A percentile compares a stretch with the other conserved stretches of the same genome.
phyloP scores from a whole-genome alignment of 1,140 invertebrate genomes.

The Polyergus mexicanus region DNA sequence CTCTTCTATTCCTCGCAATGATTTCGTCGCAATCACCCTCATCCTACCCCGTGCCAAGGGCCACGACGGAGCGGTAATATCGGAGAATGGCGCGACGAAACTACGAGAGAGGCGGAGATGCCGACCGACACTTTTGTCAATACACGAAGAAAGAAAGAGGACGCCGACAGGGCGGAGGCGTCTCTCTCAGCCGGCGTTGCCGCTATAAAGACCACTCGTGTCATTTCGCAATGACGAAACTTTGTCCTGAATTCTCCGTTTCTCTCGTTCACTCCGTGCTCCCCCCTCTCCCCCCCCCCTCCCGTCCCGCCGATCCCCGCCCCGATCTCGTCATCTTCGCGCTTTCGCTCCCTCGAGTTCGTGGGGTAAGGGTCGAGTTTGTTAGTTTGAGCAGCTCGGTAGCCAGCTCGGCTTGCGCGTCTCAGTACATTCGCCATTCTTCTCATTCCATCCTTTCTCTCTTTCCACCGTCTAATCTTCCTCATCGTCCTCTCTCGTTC shows the following conservation, averaged over 20 bases:
- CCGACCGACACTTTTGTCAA: slow-evolving; percentile 86
- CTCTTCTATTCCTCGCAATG: slow-evolving; percentile 85
- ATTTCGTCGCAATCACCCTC: slow-evolving; percentile 85
- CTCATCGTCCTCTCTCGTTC: slow-evolving; percentile 54
- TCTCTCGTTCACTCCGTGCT: slow-evolving; percentile 45
- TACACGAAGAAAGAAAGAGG: slow-evolving; percentile 76
- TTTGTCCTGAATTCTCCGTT: slow-evolving; percentile 84
- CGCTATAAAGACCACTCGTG: slow-evolving; percentile 87
- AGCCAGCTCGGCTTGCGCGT: slow-evolving; percentile 67
- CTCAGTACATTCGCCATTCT: slow-evolving; percentile 72
- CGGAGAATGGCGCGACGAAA: slow-evolving; percentile 83
- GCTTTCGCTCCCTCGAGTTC: slow-evolving; percentile 35
- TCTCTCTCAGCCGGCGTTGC: slow-evolving; percentile 78
- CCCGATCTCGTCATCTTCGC: slow-evolving; percentile 40
- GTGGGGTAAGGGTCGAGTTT: slow-evolving; percentile 76
- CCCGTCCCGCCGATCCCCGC: neutral
- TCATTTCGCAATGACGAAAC: slow-evolving; percentile 87
- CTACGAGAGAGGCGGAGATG: slow-evolving; percentile 77
- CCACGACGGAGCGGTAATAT: slow-evolving; percentile 84
- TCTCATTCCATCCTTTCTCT: slow-evolving; percentile 58
- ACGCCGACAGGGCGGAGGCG: slow-evolving; percentile 60
- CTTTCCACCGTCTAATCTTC: slow-evolving; percentile 53
- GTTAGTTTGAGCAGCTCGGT: slow-evolving; percentile 82
- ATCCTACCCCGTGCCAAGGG: slow-evolving; percentile 61
- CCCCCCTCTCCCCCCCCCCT: slow-evolving; percentile 2